phyloP scores from a whole-genome alignment of 2,113 vertebrate species.

The Cathartes aura region DNA sequence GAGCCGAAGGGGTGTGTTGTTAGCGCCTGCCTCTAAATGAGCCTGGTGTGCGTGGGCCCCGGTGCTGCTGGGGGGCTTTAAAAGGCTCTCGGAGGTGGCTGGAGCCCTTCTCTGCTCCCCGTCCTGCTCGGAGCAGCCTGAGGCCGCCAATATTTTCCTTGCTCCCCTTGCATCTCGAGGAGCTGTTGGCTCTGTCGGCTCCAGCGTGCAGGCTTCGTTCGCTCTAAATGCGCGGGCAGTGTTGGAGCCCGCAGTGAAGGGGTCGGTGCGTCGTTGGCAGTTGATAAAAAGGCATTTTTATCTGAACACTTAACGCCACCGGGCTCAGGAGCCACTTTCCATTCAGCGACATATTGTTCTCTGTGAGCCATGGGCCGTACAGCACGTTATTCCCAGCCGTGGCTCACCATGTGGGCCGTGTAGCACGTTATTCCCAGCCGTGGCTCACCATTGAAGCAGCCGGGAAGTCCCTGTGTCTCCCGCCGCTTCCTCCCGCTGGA shows the following conservation, averaged over 20 bases:
- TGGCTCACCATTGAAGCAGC: neutral
- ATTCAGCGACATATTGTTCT: neutral
- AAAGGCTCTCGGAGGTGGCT: neutral
- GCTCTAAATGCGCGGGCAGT: rapidly evolving
- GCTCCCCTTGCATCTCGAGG: neutral
- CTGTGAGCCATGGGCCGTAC: neutral
- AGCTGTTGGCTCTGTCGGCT: rapidly evolving
- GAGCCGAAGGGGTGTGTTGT: rapidly evolving
- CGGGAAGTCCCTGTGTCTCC: neutral
- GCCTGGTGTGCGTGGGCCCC: rapidly evolving
- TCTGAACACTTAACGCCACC: rapidly evolving
- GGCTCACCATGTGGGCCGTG: neutral
- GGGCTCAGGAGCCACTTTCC: neutral
- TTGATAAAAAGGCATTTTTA: neutral
- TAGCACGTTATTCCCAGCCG: neutral
- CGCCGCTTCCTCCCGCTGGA: neutral
- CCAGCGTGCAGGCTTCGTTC: rapidly evolving
- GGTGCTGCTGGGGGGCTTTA: neutral
- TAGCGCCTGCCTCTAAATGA: rapidly evolving
- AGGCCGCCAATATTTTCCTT: neutral
- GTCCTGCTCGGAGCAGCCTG: neutral
- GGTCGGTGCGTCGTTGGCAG: neutral
- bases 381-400: neutral
- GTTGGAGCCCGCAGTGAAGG: neutral
- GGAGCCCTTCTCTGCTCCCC: neutral